These are phyloP conservation scores for Actinemys pallida DNA, from an alignment of 2,113 vertebrate species.

Conservation along the genomic window DNA sequence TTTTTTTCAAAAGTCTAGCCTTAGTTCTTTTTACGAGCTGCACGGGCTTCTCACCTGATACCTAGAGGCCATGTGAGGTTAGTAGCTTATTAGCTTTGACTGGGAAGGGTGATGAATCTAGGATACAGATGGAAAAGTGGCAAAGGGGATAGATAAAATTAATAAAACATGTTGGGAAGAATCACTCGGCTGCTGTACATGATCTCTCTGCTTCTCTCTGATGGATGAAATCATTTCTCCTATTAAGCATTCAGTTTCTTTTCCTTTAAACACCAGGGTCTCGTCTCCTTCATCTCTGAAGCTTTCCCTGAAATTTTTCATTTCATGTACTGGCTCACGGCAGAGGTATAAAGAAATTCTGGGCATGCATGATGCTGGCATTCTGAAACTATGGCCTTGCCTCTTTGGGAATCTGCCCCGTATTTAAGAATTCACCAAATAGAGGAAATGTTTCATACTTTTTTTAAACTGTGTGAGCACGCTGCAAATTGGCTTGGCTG, in stretches of 20 bases:
- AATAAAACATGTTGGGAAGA: background rate
- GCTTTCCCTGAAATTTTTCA: background rate
- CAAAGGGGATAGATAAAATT: background rate
- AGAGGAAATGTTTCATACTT: background rate
- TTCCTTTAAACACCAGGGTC: background rate
- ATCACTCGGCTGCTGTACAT: background rate
- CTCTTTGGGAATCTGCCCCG: background rate
- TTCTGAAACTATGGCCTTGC: background rate
- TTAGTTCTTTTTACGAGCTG: slow-evolving; percentile 4
- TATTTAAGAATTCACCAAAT: background rate
- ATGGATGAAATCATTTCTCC: background rate
- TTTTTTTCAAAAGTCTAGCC: background rate
- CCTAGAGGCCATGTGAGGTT: background rate
- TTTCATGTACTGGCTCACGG: background rate
- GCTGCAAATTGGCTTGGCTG: background rate
- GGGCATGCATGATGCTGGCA: background rate
- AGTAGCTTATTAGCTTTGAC: background rate
- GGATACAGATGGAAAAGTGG: background rate
- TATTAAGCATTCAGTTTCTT: background rate
- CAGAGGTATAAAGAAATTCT: background rate
- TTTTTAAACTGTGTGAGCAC: background rate
- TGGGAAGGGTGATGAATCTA: background rate
- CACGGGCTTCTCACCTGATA: background rate
- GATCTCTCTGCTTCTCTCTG: background rate
- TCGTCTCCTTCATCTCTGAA: background rate